A percentile compares a stretch with the other conserved stretches of the same genome.
Evolutionary conservation across 2,888 invertebrate genomes (phyloP).

Genomic region (Eulithis prunata): DNA sequence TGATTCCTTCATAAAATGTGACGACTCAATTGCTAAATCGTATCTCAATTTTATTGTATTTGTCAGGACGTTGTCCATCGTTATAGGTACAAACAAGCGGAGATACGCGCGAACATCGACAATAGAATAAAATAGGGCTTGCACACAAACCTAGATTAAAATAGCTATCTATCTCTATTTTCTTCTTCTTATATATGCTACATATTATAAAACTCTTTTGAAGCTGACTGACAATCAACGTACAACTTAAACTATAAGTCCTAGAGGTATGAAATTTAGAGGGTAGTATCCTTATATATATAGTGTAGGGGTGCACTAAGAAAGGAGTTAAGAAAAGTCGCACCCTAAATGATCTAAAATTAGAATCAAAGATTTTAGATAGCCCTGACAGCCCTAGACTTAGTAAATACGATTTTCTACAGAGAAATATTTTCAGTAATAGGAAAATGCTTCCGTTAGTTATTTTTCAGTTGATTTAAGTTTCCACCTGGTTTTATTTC

Average conservation of each 20-base stretch:
- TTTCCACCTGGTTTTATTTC: slow-evolving; percentile 20
- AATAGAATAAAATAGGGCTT: slow-evolving; percentile 5
- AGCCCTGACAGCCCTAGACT: slow-evolving; percentile 3
- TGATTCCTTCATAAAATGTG: background rate
- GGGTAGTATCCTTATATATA: too few relatives aligned
- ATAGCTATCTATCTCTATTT: too few relatives aligned
- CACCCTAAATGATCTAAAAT: too few relatives aligned
- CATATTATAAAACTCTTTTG: too few relatives aligned
- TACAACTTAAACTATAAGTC: too few relatives aligned
- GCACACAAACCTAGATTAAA: background rate
- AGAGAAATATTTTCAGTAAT: slow-evolving; percentile 21
- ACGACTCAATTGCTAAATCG: background rate
- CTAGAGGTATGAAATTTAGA: too few relatives aligned
- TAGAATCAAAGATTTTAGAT: too few relatives aligned
- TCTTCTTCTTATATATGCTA: too few relatives aligned
- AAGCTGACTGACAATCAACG: too few relatives aligned
- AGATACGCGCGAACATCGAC: slow-evolving; percentile 19
- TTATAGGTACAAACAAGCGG: slow-evolving; percentile 26
- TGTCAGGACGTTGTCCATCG: slow-evolving; percentile 14
- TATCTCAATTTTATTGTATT: slow-evolving; percentile 15
- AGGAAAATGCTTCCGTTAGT: slow-evolving; percentile 26
- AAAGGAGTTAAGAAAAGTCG: too few relatives aligned
- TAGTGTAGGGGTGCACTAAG: too few relatives aligned
- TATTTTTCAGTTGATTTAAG: slow-evolving; percentile 22
- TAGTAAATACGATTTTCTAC: slow-evolving; percentile 27